Base-by-base conservation (phyloP, 2,113 vertebrate genomes). In the Forbesichthys agassizii region DNA sequence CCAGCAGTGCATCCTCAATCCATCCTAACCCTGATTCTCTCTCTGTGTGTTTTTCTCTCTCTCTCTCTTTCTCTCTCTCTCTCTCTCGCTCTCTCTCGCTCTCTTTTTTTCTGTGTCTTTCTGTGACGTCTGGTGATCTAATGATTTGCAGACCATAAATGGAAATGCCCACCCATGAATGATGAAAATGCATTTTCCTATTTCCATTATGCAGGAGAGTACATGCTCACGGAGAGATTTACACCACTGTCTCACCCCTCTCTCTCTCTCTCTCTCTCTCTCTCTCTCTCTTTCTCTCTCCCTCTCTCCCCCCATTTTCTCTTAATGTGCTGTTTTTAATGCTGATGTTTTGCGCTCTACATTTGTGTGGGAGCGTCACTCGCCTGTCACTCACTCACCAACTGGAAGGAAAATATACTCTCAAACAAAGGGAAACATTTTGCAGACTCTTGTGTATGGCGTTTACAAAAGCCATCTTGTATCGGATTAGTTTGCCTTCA, bases 81-180 rank as follows among this genome's bases (percentile, higher is more conserved):
- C 64, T n/a, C 36, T 69, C 3, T 27, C 61, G 46, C 27, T 11
- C 9, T 27, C 10, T 11, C 55, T 61, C 64, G 48, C 76, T 73
- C 73, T 27, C 74, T 66, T 79, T 68, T 79, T 76, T 75, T 68
- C 68, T 77, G 77, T 80, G 74, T 81, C 78, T 81, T 81, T 87
- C 87, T 86, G 85, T 88, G 80, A 89, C 68, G 77, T 84, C 78
- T 89, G 84, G 63, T 20, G 61, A 75, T 66, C 79, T 90, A 87
- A 89, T 88, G 87, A 88, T 88, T 89, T 90, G 77, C 86, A 86
- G 87, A 73, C 68, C 68, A 53, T 79, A 73, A 87, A 81, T 76
- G 82, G 85, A 91, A 88, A 88, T 88, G 88, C 77, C 73, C 76
- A 82, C 73, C 73, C 80, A 84, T 92, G 86, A 91, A 92, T 91